Base-by-base conservation (phyloP, 2,888 invertebrate genomes). In the Brassicogethes aeneus region DNA sequence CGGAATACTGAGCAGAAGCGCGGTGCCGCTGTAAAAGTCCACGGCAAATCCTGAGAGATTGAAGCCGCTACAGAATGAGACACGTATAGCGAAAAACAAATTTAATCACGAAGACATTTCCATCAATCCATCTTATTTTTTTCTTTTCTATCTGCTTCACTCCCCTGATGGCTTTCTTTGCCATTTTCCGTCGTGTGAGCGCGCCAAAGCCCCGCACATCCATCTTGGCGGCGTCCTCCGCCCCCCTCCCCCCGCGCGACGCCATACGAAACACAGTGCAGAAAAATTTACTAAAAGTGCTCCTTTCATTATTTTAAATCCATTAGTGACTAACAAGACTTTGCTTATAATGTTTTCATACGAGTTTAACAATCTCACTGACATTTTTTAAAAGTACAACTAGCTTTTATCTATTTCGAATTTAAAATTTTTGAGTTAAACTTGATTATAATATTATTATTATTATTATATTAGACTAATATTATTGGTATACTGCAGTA, bases 81-180 rank as follows among this genome's bases (percentile, higher is more conserved):
- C 63, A 64, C 63, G 61, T 62, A 64, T 58, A 64, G 58, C 57
- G 63, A 60, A 65, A 66, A 66, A 65, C 64, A 67, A 67, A 66
- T 66, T 66, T 65, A 65, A 67, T 66, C 66, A 66, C 61, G 61
- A 61, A 63, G 65, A 65, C 65, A 61, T 65, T 65, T 61, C 63
- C 66, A 67, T 66, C 66, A 67, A 67, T 68, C 64, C 62, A 65
- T 66, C 66, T 66, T 64, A 61, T 64, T 61, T 62, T 57, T 60
- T 50, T 56, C 55, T 50, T 58, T 56, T 59, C 56, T 61, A 59
- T 57, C 60, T 55, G 57, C 57, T 57, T 60, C 57, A 50, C 54
- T 60, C 61, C 62, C 62, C 55, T 62, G 63, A 63, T 63, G 62
- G 62, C 64, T 64, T 65, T 65, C 64, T 65, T 64, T 64, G 62